Conservation (phyloP, 2,888 invertebrate species). For the Chydorus sphaericus region DNA sequence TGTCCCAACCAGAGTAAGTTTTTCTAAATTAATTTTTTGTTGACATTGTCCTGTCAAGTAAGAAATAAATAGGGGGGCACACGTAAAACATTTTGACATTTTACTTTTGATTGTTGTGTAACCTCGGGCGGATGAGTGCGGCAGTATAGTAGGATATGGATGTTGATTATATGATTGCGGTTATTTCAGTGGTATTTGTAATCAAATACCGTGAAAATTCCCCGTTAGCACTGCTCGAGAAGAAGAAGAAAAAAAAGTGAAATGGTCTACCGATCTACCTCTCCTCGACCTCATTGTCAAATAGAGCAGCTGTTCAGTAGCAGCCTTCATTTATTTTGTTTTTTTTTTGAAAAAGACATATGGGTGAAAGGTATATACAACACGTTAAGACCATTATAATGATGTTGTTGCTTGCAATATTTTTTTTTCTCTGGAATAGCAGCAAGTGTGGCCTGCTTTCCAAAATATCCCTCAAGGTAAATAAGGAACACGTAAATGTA, state of each 20-base stretch:
- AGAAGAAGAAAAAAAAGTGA: not conserved
- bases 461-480: not conserved
- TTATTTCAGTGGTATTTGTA: no score
- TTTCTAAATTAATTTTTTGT: not conserved
- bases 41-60: not conserved
- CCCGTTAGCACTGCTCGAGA: not conserved
- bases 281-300: constrained; percentile 4
- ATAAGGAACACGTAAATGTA: no score
- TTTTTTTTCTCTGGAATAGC: not conserved
- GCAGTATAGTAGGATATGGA: no score
- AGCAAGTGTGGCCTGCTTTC: not conserved
- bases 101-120: no score
- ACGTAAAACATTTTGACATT: no score
- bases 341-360: no score
- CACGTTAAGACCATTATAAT: no score
- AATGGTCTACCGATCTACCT: not conserved
- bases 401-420: no score
- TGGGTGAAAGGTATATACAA: constrained; percentile 2
- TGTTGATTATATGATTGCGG: no score
- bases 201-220: not conserved
- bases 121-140: no score
- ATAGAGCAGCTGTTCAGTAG: not conserved
- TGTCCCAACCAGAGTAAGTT: constrained; percentile 1
- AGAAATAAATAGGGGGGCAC: no score
- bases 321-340: no score